These are phyloP conservation scores for Nipponacmea schrenckii DNA, from an alignment of 2,888 invertebrate species.

Conservation along the genomic window DNA sequence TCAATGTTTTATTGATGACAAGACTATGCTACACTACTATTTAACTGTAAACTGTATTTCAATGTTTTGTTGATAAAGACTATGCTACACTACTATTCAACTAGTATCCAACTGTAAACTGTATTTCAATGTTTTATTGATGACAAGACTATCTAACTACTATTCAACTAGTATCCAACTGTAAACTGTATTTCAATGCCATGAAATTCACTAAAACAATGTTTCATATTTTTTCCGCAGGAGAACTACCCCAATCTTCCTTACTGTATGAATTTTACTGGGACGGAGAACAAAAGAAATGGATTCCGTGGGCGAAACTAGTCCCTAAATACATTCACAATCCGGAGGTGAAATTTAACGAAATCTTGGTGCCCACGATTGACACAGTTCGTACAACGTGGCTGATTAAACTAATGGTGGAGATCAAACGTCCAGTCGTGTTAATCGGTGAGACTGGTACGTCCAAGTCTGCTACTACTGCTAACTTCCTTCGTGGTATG, in stretches of 20 bases:
- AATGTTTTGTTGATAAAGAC: no score
- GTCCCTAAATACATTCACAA: constrained; percentile 83
- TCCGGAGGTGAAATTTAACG: constrained; percentile 77
- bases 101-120: no score
- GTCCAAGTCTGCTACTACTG: constrained; percentile 90
- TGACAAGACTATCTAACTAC: no score
- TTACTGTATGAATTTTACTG: constrained; percentile 86
- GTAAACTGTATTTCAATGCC: no score
- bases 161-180: no score
- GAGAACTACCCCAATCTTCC: constrained; percentile 80
- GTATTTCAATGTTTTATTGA: no score
- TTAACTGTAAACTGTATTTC: no score
- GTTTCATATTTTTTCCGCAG: constrained; percentile 62
- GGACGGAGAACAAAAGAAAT: constrained; percentile 75
- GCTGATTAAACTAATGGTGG: constrained; percentile 77
- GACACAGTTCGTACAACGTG: constrained; percentile 86
- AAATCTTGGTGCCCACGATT: constrained; percentile 89
- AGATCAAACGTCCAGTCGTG: constrained; percentile 82
- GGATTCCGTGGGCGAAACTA: constrained; percentile 88
- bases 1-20: no score
- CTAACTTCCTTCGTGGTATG: constrained; percentile 81
- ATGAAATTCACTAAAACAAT: not conserved
- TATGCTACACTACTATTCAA: no score
- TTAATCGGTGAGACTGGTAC: constrained; percentile 92
- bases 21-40: no score